Percentiles rank a stretch among this genome's conserved stretches.
Evolutionary conservation across 1,140 invertebrate genomes (phyloP).

Genomic region (Goniozus legneri): DNA sequence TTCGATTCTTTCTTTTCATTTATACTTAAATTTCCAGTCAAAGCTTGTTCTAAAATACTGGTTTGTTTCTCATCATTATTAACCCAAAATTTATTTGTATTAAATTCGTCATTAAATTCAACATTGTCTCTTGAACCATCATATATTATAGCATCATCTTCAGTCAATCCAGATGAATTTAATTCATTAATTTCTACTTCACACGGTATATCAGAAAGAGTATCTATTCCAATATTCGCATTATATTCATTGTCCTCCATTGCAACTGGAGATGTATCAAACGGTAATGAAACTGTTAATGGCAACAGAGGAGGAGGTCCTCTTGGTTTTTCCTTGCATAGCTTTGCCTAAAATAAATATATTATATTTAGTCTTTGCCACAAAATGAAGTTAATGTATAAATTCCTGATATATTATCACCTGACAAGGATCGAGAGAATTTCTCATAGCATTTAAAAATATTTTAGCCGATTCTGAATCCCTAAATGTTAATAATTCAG

Average conservation of each 20-base stretch:
- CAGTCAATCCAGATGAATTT: not conserved
- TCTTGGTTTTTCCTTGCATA: constrained; percentile 38
- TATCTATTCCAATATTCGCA: constrained; percentile 16
- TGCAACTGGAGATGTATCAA: constrained; percentile 13
- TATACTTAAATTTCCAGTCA: constrained; percentile 37
- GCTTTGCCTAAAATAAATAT: constrained; percentile 26
- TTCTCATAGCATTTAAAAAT: constrained; percentile 39
- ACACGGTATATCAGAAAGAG: constrained; percentile 35
- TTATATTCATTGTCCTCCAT: constrained; percentile 10
- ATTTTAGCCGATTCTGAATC: constrained; percentile 32
- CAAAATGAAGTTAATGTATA: not conserved
- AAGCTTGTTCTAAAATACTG: constrained; percentile 40
- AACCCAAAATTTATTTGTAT: not conserved
- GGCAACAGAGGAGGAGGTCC: constrained; percentile 43
- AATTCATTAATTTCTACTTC: constrained; percentile 44
- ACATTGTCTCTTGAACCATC: not conserved
- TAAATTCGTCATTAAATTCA: not conserved
- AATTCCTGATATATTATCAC: constrained; percentile 14
- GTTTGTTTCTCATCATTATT: constrained; percentile 27
- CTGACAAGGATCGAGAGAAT: constrained; percentile 42
- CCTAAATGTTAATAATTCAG: constrained; percentile 24
- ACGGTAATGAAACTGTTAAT: constrained; percentile 26
- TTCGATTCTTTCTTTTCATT: constrained; percentile 33
- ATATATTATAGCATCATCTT: not conserved
- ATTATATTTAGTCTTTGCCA: not conserved